phyloP scores from a whole-genome alignment of 1,140 invertebrate genomes.

The Ceratina japonica region DNA sequence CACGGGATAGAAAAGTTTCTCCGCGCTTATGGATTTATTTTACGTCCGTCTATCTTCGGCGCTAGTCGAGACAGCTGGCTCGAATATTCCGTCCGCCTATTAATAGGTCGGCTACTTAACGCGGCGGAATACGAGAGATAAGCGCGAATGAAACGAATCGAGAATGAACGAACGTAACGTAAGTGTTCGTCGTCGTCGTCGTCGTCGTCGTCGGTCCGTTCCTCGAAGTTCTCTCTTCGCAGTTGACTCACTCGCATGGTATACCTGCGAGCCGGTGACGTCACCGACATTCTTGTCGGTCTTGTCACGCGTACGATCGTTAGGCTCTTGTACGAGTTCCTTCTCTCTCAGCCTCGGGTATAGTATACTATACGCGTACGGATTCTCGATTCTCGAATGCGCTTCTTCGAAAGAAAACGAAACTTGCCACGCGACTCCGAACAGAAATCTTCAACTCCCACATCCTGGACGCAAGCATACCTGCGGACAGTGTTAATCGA shows the following conservation, averaged over 20 bases:
- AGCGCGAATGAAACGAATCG: neutral
- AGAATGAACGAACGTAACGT: neutral
- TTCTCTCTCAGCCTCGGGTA: constrained; percentile 13
- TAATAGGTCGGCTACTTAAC: too few relatives aligned
- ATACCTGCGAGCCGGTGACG: constrained; percentile 53
- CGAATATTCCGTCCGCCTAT: too few relatives aligned
- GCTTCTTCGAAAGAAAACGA: neutral
- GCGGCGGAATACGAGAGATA: too few relatives aligned
- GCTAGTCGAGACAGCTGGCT: too few relatives aligned
- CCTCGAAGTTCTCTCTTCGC: constrained; percentile 31
- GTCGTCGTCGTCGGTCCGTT: constrained; percentile 10
- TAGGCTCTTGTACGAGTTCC: constrained; percentile 61
- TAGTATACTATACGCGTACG: constrained; percentile 14
- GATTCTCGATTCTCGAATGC: constrained; percentile 39
- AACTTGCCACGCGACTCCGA: too few relatives aligned
- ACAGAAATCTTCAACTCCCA: too few relatives aligned
- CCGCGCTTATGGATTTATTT: too few relatives aligned
- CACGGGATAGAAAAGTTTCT: too few relatives aligned
- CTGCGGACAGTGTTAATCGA: too few relatives aligned
- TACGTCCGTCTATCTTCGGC: too few relatives aligned
- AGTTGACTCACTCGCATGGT: constrained; percentile 42
- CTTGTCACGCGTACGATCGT: constrained; percentile 62
- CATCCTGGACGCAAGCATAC: too few relatives aligned
- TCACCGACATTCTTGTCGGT: constrained; percentile 59
- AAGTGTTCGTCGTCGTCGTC: neutral